A percentile compares a stretch with the other conserved stretches of the same genome.
Evolutionary conservation across 2,113 vertebrate genomes (phyloP).

Genomic region (Lycocorax pyrrhopterus): DNA sequence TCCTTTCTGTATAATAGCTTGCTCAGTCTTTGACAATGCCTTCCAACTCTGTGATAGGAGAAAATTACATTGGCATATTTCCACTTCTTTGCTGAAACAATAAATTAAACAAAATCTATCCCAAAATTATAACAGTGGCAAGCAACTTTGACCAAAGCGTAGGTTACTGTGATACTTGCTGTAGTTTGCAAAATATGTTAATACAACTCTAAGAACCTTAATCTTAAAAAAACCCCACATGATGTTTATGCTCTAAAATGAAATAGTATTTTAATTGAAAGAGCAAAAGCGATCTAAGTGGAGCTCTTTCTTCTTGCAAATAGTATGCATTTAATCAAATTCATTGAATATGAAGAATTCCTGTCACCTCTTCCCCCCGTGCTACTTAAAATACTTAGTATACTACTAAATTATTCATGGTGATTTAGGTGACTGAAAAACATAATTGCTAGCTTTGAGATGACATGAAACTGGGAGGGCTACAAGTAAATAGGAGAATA

Average conservation of each 20-base stretch:
- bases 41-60: not conserved
- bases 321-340: not conserved
- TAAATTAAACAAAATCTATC: not conserved
- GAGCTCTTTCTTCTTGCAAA: not conserved
- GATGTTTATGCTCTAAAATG: not conserved
- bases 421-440: not conserved
- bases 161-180: not conserved
- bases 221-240: not conserved
- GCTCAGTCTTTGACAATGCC: not conserved
- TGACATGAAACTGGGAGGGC: not conserved
- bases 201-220: not conserved
- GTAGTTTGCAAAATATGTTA: not conserved
- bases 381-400: not conserved
- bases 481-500: not conserved
- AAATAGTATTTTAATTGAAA: not conserved
- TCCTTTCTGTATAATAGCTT: not conserved
- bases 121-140: not conserved
- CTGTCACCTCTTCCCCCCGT: not conserved
- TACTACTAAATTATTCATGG: not conserved
- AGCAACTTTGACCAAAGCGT: not conserved
- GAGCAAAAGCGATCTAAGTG: not conserved
- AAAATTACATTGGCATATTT: not conserved
- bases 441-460: not conserved
- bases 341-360: not conserved
- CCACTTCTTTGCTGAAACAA: not conserved